Conservation (phyloP, 1,140 invertebrate genomes). For the Caerostris extrusa region DNA sequence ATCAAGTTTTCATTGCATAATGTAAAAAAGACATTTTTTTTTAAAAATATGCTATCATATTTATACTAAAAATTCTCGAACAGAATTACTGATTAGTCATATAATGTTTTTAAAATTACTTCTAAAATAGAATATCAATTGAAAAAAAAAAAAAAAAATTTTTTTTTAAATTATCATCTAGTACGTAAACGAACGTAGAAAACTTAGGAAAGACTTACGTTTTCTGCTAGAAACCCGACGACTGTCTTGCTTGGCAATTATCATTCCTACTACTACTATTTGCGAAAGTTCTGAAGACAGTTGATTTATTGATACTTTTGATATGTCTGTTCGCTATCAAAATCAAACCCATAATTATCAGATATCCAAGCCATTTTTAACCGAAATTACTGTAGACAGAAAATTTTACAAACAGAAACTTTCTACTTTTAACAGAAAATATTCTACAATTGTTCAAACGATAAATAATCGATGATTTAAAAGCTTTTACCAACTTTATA, state of each 20-base stretch:
- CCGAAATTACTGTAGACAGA: not conserved
- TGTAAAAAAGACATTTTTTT: too few relatives aligned
- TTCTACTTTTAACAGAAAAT: not conserved
- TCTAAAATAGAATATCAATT: too few relatives aligned
- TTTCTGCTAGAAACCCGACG: slow-evolving; percentile 61
- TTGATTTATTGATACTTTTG: slow-evolving; percentile 65
- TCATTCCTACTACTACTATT: slow-evolving; percentile 54
- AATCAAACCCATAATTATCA: slow-evolving; percentile 66
- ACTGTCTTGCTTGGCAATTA: slow-evolving; percentile 71
- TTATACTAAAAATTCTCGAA: too few relatives aligned
- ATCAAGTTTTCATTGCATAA: too few relatives aligned
- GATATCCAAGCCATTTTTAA: slow-evolving; percentile 62
- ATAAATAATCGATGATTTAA: not conserved
- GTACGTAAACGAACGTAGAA: too few relatives aligned
- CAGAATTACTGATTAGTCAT: too few relatives aligned
- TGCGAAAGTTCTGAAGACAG: slow-evolving; percentile 62
- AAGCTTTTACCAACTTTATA: not conserved
- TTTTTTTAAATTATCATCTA: too few relatives aligned
- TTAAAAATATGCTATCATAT: too few relatives aligned
- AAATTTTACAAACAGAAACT: not conserved
- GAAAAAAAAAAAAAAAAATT: too few relatives aligned
- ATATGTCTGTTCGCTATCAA: slow-evolving; percentile 33
- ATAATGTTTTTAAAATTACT: too few relatives aligned
- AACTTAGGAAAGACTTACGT: not conserved
- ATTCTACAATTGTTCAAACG: not conserved